These are phyloP conservation scores for Callorhinus ursinus DNA, from an alignment of 2,113 vertebrate species.

Conservation along the genomic window DNA sequence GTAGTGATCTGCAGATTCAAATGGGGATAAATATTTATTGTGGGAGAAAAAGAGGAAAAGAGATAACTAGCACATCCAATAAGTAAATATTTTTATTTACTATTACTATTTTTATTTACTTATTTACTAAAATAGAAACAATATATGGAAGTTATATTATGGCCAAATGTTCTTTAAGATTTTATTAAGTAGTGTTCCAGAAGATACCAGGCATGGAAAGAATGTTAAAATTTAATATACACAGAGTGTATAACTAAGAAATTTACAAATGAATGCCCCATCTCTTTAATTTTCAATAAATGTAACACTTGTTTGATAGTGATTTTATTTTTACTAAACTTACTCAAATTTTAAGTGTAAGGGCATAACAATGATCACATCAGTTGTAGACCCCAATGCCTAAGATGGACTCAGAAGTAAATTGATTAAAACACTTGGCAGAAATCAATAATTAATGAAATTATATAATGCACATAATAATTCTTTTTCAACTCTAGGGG, in stretches of 20 bases:
- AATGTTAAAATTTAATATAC: not conserved
- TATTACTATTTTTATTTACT: too few species aligned
- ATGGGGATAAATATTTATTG: constrained; percentile 19
- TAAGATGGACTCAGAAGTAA: not conserved
- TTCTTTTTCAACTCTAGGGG: not conserved
- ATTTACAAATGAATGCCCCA: not conserved
- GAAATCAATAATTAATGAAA: constrained; percentile 10
- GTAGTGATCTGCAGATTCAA: not conserved
- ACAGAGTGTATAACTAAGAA: not conserved
- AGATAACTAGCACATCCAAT: not conserved
- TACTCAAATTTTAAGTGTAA: constrained; percentile 31
- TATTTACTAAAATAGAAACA: not conserved
- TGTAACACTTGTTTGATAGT: not conserved
- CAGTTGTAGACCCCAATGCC: not conserved
- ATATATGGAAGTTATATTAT: not conserved
- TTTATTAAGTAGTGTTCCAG: not conserved
- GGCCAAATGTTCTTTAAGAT: not conserved
- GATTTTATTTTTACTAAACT: not conserved
- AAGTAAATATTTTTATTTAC: not conserved
- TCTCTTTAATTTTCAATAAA: not conserved
- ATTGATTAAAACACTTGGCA: not conserved
- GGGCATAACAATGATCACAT: not conserved
- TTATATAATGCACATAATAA: not conserved
- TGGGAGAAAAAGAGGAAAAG: not conserved
- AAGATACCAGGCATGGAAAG: not conserved